Percentiles rank a stretch among this genome's conserved stretches.
phyloP scores from a whole-genome alignment of 2,888 invertebrate genomes.

The Lathronympha strigana region DNA sequence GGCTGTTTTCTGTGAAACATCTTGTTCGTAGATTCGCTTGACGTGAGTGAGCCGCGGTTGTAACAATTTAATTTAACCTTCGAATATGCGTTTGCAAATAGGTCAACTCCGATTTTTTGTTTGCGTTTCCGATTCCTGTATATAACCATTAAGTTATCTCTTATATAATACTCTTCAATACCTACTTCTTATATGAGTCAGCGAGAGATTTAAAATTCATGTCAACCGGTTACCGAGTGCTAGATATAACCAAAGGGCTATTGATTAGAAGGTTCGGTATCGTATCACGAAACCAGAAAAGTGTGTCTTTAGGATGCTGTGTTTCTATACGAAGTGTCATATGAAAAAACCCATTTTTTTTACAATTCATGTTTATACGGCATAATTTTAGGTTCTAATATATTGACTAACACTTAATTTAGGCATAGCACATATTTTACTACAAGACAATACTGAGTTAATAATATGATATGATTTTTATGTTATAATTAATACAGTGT shows the following conservation, averaged over 20 bases:
- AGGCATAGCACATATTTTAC: too few species aligned
- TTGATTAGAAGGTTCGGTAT: conserved; percentile 25
- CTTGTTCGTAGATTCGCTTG: conserved; percentile 2
- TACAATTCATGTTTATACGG: too few species aligned
- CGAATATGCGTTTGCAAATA: conserved; percentile 5
- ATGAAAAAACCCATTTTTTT: not conserved
- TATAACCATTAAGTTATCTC: not conserved
- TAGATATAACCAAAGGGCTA: conserved; percentile 10
- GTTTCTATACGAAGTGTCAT: not conserved
- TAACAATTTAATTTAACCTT: conserved; percentile 9
- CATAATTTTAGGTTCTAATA: too few species aligned
- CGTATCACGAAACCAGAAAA: conserved; percentile 25
- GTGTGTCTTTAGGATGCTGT: conserved; percentile 16
- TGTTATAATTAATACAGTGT: conserved; percentile 11
- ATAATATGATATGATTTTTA: not conserved
- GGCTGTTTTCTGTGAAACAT: conserved; percentile 13
- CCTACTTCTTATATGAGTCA: conserved; percentile 11
- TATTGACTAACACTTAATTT: too few species aligned
- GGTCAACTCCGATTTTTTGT: conserved; percentile 8
- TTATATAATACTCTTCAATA: conserved; percentile 12
- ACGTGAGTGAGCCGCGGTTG: not conserved
- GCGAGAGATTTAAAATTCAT: conserved; percentile 16
- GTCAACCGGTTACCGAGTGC: conserved; percentile 17
- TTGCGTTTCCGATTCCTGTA: conserved; percentile 8
- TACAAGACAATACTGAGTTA: too few species aligned